Evolutionary conservation across 2,797 vertebrate genomes (phyloP), one percentile per base, ranked within the genome.

Genomic region (Artibeus lituratus): DNA sequence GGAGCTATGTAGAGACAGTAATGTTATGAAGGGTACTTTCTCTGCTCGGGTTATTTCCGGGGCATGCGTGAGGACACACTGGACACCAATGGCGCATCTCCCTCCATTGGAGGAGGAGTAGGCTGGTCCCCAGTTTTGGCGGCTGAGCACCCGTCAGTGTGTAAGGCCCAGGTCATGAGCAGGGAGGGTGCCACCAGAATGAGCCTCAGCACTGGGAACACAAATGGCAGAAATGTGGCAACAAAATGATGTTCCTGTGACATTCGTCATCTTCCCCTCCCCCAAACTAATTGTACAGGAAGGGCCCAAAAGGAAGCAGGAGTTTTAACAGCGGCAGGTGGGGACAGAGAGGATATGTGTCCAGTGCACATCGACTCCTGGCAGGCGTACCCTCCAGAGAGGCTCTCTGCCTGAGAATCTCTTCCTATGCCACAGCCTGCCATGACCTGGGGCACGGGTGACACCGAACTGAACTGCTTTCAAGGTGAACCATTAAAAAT

Each of bases 141-240:
- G 9, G 12, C 24, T 49, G 35, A 49, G 32, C 24, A 18, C 22
- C 6, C 5, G 5, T 18, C 1, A 0, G 29, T 2, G 7, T 4
- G 10, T 3, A 26, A 42, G 59, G 5, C 12, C 49, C 42, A 10
- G 10, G 78, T 15, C 39, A 9, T 5, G 51, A 69, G 18, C 5
- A 10, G 16, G 26, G 47, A 67, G n/a, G 18, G 22, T 22, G 9
- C 8, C 44, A 7, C 78, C 62, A 72, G 12, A 76, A n/a, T 2
- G 22, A 49, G 74, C 15, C 69, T 44, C 47, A 78, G 44, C 35
- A 12, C 47, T 83, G 29, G 42, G 44, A 44, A 4, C 9, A 59
- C 0, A 19, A 74, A 51, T 10, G 35, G 14, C 44, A 85, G 42
- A 91, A 90, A 24, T 8, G 2, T 21, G 19, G 18, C n/a, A 47